Evolutionary conservation across 2,888 invertebrate species (phyloP).

Genomic region (Eueremaeus valkanovi): DNA sequence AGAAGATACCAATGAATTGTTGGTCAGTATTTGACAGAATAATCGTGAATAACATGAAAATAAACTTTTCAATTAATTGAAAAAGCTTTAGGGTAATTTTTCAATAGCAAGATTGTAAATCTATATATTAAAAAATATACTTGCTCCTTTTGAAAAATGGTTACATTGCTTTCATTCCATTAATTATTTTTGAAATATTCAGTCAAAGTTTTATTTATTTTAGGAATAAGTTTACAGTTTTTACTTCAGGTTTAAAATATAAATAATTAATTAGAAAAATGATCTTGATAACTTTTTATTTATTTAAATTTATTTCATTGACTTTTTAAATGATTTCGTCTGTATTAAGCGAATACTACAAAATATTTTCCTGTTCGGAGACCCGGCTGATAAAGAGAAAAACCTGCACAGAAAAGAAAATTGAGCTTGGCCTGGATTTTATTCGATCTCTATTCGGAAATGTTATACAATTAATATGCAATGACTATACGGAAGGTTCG

Average conservation of each 20-base stretch:
- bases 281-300: not conserved
- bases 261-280: not conserved
- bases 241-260: too few relatives aligned
- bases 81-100: not conserved
- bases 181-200: too few relatives aligned
- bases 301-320: not conserved
- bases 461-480: not conserved
- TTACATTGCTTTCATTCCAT: too few relatives aligned
- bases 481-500: not conserved
- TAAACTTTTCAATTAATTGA: not conserved
- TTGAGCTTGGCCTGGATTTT: not conserved
- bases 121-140: too few relatives aligned
- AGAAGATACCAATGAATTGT: not conserved
- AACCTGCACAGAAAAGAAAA: not conserved
- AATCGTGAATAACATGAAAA: not conserved
- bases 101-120: too few relatives aligned
- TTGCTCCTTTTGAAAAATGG: too few relatives aligned
- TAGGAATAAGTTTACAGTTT: too few relatives aligned
- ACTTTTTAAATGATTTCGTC: not conserved
- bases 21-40: not conserved
- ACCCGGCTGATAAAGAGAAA: not conserved
- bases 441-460: not conserved
- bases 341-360: not conserved
- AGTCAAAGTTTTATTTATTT: too few relatives aligned
- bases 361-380: not conserved